Evolutionary conservation across 2,888 invertebrate genomes (phyloP).

Genomic region (Thereva unica): DNA sequence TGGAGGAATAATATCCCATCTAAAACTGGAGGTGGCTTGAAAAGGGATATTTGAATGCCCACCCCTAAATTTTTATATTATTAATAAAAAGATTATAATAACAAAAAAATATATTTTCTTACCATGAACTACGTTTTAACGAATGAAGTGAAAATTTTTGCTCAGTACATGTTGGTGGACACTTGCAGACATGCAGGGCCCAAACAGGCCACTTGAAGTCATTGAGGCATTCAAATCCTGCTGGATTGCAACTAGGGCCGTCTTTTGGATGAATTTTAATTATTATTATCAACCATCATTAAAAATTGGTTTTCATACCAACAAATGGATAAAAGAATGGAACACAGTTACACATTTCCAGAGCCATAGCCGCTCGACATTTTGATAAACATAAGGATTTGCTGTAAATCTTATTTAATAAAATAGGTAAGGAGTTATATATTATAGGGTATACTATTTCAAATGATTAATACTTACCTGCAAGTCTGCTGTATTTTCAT

Average conservation of each 20-base stretch:
- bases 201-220: constrained; percentile 56
- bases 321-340: constrained; percentile 62
- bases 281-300: not conserved
- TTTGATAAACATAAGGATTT: constrained; percentile 53
- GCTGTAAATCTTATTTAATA: constrained; percentile 50
- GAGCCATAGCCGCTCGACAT: constrained; percentile 60
- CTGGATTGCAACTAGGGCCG: constrained; percentile 52
- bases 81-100: not conserved
- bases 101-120: constrained; percentile 16
- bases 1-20: constrained; percentile 62
- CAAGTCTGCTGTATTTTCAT: constrained; percentile 58
- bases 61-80: constrained; percentile 2
- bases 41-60: constrained; percentile 38
- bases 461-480: constrained; percentile 48
- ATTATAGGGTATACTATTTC: not conserved
- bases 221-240: constrained; percentile 53
- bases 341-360: constrained; percentile 62
- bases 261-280: constrained; percentile 39
- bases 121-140: constrained; percentile 52
- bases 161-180: constrained; percentile 51
- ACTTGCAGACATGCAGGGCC: constrained; percentile 54
- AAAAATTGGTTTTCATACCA: constrained; percentile 41
- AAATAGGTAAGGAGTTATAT: not conserved
- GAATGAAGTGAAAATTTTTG: constrained; percentile 50
- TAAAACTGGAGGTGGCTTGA: constrained; percentile 58